Evolutionary conservation across 2,113 vertebrate species (phyloP).

Genomic region (Sinocyclocheilus anshuiensis): DNA sequence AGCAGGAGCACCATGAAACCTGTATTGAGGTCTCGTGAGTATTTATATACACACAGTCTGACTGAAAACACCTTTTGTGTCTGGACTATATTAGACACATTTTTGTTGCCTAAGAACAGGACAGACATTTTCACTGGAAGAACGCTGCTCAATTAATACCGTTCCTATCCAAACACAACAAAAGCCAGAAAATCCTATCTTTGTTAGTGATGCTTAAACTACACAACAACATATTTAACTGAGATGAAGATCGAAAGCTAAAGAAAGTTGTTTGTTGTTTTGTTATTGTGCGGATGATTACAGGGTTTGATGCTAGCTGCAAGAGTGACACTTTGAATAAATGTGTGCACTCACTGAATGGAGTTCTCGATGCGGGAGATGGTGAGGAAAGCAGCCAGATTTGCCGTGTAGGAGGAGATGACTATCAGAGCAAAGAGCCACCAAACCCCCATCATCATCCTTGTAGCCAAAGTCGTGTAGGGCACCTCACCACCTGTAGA

Average conservation of each 20-base stretch:
- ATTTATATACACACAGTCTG: slow-evolving; percentile 21
- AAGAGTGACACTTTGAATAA: slow-evolving; percentile 29
- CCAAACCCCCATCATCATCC: slow-evolving; percentile 99
- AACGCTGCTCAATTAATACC: not conserved
- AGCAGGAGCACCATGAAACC: not conserved
- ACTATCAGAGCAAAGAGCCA: slow-evolving; percentile 98
- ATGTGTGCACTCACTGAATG: slow-evolving; percentile 89
- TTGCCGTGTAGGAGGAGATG: slow-evolving; percentile 97
- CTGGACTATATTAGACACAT: not conserved
- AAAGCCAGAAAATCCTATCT: not conserved
- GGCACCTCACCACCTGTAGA: slow-evolving; percentile 92
- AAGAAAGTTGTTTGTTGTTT: slow-evolving; percentile 6
- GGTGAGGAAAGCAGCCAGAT: slow-evolving; percentile 98
- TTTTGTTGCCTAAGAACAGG: not conserved
- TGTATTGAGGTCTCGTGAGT: not conserved
- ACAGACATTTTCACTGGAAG: not conserved
- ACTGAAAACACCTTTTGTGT: not conserved
- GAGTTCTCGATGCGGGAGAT: slow-evolving; percentile 96
- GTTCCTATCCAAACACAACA: not conserved
- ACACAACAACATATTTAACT: not conserved
- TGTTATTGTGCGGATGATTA: slow-evolving; percentile 39
- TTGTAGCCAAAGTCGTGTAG: slow-evolving; percentile 92
- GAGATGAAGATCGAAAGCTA: not conserved
- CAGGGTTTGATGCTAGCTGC: slow-evolving; percentile 20
- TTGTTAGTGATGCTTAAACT: not conserved